Percentiles rank a stretch among this genome's conserved stretches.
These are phyloP conservation scores for Promerops cafer DNA, from an alignment of 2,113 vertebrate species.

Conservation along the genomic window DNA sequence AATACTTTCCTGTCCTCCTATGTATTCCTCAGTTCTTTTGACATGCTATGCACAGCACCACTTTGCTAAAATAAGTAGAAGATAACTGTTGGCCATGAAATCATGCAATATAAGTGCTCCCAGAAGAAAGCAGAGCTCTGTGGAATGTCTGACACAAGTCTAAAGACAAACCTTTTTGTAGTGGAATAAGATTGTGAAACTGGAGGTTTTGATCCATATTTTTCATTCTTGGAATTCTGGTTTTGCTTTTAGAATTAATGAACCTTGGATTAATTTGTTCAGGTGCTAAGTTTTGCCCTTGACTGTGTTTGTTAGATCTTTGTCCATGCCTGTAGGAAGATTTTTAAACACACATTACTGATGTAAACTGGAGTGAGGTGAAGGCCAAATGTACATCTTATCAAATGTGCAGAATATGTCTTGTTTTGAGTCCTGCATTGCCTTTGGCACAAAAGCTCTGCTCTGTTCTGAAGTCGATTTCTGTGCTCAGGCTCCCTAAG, in stretches of 20 bases:
- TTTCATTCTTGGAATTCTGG: neutral
- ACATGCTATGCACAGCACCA: neutral
- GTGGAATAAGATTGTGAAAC: neutral
- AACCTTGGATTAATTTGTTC: neutral
- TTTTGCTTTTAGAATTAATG: neutral
- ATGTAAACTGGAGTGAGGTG: neutral
- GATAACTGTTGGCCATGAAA: neutral
- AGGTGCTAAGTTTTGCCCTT: neutral
- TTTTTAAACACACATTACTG: neutral
- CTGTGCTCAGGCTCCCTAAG: neutral
- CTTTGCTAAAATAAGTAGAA: neutral
- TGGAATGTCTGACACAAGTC: neutral
- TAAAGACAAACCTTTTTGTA: neutral
- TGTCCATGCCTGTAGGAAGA: neutral
- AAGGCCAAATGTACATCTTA: neutral
- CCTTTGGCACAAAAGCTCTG: neutral
- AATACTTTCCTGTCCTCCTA: neutral
- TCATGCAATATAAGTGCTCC: neutral
- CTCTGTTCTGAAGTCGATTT: neutral
- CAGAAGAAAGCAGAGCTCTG: neutral
- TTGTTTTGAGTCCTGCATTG: neutral
- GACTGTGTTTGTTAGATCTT: neutral
- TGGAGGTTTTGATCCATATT: neutral
- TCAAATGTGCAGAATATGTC: neutral
- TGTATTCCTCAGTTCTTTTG: neutral